Base-by-base conservation (phyloP, 2,888 invertebrate genomes). In the Nomada fucata region DNA sequence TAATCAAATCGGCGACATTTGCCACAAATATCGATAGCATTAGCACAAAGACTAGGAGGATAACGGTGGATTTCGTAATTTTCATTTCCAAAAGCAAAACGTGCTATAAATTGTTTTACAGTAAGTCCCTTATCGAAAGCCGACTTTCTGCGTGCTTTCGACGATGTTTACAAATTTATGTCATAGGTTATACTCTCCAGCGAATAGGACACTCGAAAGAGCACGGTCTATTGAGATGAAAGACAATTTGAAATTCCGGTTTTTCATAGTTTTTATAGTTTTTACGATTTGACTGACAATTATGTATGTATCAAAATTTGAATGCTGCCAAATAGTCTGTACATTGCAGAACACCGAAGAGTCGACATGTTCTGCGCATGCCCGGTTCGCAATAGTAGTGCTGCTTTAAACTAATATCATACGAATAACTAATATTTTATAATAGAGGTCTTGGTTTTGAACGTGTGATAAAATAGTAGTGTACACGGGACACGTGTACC, bases 11-110 rank as follows among this genome's bases (percentile, higher is more conserved):
- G 68, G 96, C 94, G 82, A 97, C 95, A 94, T 96, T 96, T 36
- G 96, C 96, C 90, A 96, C 95, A 89, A 96, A 95, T 90, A 97
- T 95, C 71, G 96, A 96, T 67, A 96, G 93, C 88, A 96, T 94
- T 87, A 97, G 93, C 90, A 96, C 95, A 79, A 95, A 94, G 91
- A 95, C 94, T 79, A 97, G 92, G 78, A 96, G 91, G 82, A 96
- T 94, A 83, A 96, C 91, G 18, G 96, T 95, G 79, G 95, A 94
- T 94, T 95, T 96, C 52, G 96, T 95, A 88, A 96, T 94, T 93
- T 95, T 95, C 96, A 96, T 96, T 89, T 92, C 89, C 57, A 76
- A 75, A 75, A 7, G 36, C 9, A 36, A 20, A 29, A 47, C 1
- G 61, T 61, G 5, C 47, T 53, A 36, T 36, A 36, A 63, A 53